phyloP scores from a whole-genome alignment of 1,140 invertebrate species.

The Babylonia areolata region DNA sequence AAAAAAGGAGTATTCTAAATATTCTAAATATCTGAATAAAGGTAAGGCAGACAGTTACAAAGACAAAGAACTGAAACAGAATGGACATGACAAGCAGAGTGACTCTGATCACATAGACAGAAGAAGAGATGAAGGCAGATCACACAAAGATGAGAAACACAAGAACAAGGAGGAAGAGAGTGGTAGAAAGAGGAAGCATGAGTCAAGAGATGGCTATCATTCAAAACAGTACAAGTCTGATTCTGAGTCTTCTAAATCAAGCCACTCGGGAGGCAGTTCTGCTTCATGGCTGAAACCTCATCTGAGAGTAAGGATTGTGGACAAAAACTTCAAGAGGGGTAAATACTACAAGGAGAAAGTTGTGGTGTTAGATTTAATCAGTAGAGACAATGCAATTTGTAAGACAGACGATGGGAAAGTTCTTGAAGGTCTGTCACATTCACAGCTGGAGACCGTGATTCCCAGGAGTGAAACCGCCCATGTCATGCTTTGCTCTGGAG shows the following conservation, averaged over 20 bases:
- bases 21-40: slow-evolving; percentile 81
- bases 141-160: slow-evolving; percentile 33
- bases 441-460: slow-evolving; percentile 76
- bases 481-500: slow-evolving; percentile 74
- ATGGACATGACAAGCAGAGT: slow-evolving; percentile 25
- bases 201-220: background rate
- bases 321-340: slow-evolving; percentile 73
- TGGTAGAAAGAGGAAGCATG: slow-evolving; percentile 41
- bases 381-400: slow-evolving; percentile 70
- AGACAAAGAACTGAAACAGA: slow-evolving; percentile 54
- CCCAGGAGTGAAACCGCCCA: slow-evolving; percentile 67
- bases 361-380: slow-evolving; percentile 72
- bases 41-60: slow-evolving; percentile 70
- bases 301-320: slow-evolving; percentile 73
- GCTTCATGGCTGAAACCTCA: slow-evolving; percentile 71
- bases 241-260: background rate
- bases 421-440: slow-evolving; percentile 71
- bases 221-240: slow-evolving; percentile 35
- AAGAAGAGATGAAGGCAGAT: background rate
- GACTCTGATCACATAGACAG: slow-evolving; percentile 20
- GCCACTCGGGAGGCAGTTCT: background rate
- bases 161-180: slow-evolving; percentile 39
- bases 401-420: slow-evolving; percentile 74
- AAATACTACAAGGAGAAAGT: slow-evolving; percentile 76
- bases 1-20: slow-evolving; percentile 86